These are phyloP conservation scores for Phymatocera aterrima DNA, from an alignment of 2,888 invertebrate species.

Conservation along the genomic window DNA sequence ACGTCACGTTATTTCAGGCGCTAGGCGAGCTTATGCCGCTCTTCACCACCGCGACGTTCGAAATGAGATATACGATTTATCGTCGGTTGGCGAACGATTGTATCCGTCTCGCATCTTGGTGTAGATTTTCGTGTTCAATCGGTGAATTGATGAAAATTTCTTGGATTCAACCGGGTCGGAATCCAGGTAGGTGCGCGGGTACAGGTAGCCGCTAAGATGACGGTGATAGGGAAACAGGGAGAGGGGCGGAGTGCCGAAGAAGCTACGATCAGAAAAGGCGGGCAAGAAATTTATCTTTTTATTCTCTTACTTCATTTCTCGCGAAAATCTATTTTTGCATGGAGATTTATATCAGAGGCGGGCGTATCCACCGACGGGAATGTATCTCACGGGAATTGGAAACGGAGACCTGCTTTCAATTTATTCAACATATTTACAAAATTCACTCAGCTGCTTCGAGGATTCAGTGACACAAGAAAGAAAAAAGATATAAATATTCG, in stretches of 20 bases:
- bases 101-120: background rate
- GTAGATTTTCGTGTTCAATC: background rate
- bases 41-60: background rate
- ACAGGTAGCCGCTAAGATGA: background rate
- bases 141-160: background rate
- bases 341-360: constrained; percentile 33
- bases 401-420: constrained; percentile 35
- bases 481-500: background rate
- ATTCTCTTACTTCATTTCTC: constrained; percentile 20
- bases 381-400: constrained; percentile 40
- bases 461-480: background rate
- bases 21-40: constrained; percentile 6
- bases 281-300: background rate
- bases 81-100: background rate
- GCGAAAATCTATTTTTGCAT: constrained; percentile 42
- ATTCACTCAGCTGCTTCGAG: constrained; percentile 13
- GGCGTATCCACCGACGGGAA: background rate
- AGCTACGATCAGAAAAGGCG: background rate
- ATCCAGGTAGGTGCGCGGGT: background rate
- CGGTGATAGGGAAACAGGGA: too few relatives aligned
- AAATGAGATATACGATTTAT: constrained; percentile 25
- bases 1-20: constrained; percentile 39
- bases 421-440: constrained; percentile 26
- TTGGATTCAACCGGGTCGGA: background rate
- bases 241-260: background rate